Percentiles rank a stretch among this genome's conserved stretches.
phyloP scores from a whole-genome alignment of 2,113 vertebrate genomes.

The Cavia aperea region DNA sequence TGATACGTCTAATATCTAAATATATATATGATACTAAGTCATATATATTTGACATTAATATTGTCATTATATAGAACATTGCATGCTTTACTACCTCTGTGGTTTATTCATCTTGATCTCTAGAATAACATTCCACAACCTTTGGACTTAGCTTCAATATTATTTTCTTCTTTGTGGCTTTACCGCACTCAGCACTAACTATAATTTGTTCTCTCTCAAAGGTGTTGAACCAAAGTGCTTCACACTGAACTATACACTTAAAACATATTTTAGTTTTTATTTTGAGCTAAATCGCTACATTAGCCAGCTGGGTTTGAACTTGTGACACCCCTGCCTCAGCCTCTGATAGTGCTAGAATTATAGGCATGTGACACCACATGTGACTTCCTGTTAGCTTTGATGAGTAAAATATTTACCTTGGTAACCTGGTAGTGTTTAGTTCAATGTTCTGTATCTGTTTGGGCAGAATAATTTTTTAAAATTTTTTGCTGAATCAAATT shows the following conservation, averaged over 20 bases:
- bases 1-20: background rate
- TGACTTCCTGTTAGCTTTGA: background rate
- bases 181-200: background rate
- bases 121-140: background rate
- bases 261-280: background rate
- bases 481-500: conserved; percentile 6
- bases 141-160: background rate
- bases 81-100: background rate
- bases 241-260: background rate
- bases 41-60: no score
- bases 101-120: background rate
- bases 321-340: background rate
- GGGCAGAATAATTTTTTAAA: background rate
- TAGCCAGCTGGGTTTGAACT: background rate
- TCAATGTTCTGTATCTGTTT: background rate
- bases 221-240: background rate
- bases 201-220: background rate
- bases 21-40: no score
- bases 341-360: background rate
- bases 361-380: background rate
- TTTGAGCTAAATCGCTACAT: background rate
- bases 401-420: background rate
- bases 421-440: background rate
- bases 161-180: background rate
- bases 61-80: background rate